Base-by-base conservation (phyloP, 53 echinoderm and acorn worm genomes). In the Holothuria scabra region DNA sequence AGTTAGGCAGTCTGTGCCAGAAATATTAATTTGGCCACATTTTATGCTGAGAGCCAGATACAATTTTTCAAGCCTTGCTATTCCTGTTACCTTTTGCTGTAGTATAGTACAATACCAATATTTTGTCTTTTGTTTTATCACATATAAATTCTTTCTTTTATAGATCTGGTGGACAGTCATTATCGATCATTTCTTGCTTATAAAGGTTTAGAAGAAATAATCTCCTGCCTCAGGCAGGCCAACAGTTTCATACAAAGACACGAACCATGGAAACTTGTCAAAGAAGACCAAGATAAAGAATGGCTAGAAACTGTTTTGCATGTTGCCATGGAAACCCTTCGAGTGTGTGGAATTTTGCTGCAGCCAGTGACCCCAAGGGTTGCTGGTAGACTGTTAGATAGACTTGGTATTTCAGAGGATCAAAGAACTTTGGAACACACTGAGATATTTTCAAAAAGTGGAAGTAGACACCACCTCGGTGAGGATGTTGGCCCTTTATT, bases 261-360 rank as follows among this genome's bases (percentile, higher is more conserved):
- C 60, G 89, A 94, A 80, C 97, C 97, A 9, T 97, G 97, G 97
- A 89, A 86, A n/a, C 97, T 97, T 33, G 64, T 85, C 28, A 91
- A 63, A 84, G 67, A 88, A 29, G 46, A 84, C 25, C 16, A 66
- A 0, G 91, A 91, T 32, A 66, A 23, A 71, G 84, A 92, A 1
- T 92, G 92, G 91, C 67, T 97, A 8, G 87, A 97, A 37, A 92
- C 90, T 57, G 80, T 93, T 72, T 84, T 93, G 49, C 90, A 97
- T 55, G 86, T 97, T 75, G 84, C 90, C 86, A 97, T 97, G 94
- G 97, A 97, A 67, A 92, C 94, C 24, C 91, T 97, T 63, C 74
- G 94, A 84, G 75, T 94, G 60, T 97, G 91, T 89, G 94, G 97
- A 63, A 92, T 97, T 74, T 81, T 94, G 19, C 83, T 92, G 29